Conservation (phyloP, 2,797 vertebrate species). For the Sus cebifrons region DNA sequence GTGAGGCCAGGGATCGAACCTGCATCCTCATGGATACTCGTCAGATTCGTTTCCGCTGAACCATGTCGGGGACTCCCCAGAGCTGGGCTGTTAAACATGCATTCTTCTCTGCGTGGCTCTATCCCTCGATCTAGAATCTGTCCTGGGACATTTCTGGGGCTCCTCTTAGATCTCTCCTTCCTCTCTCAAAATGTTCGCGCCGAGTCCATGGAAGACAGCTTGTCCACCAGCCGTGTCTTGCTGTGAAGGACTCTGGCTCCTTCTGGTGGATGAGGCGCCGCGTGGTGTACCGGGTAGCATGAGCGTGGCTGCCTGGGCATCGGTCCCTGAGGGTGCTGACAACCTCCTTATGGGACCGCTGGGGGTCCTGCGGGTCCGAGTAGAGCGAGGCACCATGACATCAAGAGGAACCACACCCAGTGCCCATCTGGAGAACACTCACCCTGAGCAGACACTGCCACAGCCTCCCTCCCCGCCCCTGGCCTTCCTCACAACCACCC, state of each 20-base stretch:
- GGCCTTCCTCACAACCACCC: too few relatives aligned
- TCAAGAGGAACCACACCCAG: neutral
- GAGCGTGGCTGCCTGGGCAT: neutral
- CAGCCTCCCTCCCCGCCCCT: neutral
- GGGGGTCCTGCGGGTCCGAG: neutral
- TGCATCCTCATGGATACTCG: too few relatives aligned
- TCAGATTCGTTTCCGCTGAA: too few relatives aligned
- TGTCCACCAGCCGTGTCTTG: neutral
- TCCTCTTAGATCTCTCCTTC: neutral
- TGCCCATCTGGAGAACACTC: rapidly evolving
- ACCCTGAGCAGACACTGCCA: rapidly evolving
- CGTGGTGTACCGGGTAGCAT: neutral
- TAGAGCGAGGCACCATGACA: neutral
- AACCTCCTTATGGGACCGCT: rapidly evolving
- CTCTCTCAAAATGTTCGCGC: neutral
- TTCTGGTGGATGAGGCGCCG: neutral
- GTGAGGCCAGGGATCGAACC: too few relatives aligned
- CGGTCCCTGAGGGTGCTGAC: neutral
- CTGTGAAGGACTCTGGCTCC: neutral
- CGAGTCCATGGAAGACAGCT: neutral
- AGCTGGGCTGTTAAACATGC: too few relatives aligned
- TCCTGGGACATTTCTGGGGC: neutral
- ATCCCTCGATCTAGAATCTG: neutral
- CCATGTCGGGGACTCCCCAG: neutral
- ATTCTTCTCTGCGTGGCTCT: neutral